Evolutionary conservation across 2,888 invertebrate species (phyloP), one percentile per base, ranked within the genome.

Genomic region (Apamea crenata): DNA sequence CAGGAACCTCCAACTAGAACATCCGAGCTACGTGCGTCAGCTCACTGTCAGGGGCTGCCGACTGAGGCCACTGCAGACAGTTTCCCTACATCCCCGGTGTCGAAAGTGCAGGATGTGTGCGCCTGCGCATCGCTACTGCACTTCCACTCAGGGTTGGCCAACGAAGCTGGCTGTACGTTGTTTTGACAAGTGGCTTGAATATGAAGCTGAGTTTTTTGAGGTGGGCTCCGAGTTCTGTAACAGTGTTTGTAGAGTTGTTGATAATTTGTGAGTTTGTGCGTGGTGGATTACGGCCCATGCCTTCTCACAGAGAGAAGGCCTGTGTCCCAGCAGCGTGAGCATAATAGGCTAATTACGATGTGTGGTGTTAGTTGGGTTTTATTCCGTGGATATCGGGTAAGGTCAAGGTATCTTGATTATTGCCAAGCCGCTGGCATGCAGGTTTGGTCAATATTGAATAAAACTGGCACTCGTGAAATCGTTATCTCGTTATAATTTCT

Each of bases 41-140:
- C 71, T 63, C 80, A 87, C 77, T 80, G 88, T 84, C 85, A 89
- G 89, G 82, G 87, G 67, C 73, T 69, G 47, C 36, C 68, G 16
- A 7, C 47, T 36, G 65, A 80, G 76, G 82, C 50, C 83, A 77
- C 83, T 44, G 65, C n/a, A 66, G 16, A 18, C 59, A 74, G 86
- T 89, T 89, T 87, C 90, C 81, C 90, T 85, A 78, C 82, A 80
- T 71, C 78, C 83, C 75, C 67, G 40, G 65, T 86, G 79, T 71
- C 71, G 85, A 73, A 85, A 86, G 68, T 72, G 70, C 63, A 75
- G 87, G 77, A 79, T 74, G 74, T 67, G 72, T 47, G 73, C 75
- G 74, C 74, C 67, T 68, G 63, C 75, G 69, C 88, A 69, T 25
- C 72, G 77, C 80, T 56, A 56, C 67, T n/a, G 40, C 67, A 77